Evolutionary conservation across 2,797 vertebrate genomes (phyloP).

Genomic region (Miichthys miiuy): DNA sequence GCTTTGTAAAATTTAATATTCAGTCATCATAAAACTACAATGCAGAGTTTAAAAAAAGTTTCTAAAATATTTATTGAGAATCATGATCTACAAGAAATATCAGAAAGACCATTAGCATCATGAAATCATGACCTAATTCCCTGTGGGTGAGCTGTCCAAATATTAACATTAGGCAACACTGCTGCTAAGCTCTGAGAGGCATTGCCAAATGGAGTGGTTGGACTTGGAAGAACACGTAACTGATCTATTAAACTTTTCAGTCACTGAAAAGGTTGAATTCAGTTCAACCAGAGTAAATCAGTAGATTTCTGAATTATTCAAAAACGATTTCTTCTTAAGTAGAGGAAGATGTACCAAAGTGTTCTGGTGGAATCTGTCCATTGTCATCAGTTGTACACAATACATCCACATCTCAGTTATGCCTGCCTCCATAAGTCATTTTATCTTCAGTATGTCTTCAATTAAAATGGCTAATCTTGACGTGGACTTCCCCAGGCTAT

Average conservation of each 20-base stretch:
- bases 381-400: neutral
- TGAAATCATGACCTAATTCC: neutral
- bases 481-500: constrained; percentile 14
- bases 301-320: neutral
- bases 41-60: neutral
- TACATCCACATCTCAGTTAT: neutral
- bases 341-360: constrained; percentile 1
- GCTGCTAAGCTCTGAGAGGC: constrained; percentile 1
- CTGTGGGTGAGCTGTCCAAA: neutral
- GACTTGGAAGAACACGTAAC: neutral
- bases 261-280: constrained; percentile 3
- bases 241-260: neutral
- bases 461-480: constrained; percentile 24
- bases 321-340: neutral
- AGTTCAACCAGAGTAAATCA: neutral
- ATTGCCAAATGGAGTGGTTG: neutral
- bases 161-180: constrained; percentile 17
- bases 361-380: neutral
- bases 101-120: neutral
- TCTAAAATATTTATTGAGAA: neutral
- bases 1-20: neutral
- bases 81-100: neutral
- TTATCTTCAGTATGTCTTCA: constrained; percentile 25
- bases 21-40: neutral
- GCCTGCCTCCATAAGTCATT: neutral